Evolutionary conservation across 92 coral and sea anemone species (phyloP), one percentile per base, ranked within the genome.

Genomic region (Blastomussa wellsi): DNA sequence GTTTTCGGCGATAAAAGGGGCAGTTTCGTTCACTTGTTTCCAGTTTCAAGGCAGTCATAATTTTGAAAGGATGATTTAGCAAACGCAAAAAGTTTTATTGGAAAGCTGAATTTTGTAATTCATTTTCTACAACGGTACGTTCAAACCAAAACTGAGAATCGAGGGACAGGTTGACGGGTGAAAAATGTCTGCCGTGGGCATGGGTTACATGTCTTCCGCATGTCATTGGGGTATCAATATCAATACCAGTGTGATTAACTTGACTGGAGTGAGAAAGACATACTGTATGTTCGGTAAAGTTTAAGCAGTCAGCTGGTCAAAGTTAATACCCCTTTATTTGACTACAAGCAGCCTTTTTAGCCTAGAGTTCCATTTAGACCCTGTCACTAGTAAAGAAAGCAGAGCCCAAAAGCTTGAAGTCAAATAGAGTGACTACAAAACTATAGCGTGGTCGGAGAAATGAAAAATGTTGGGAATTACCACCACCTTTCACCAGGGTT

Each of bases 381-480:
- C 44, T 41, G 4, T 41, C 4, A 41, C 44, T n/a, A 41, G 49
- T 3, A 44, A 51, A 7, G 53, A 1, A 48, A 48, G 53, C 53
- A 4, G 11, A 48, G 53, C 44, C 44, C 66, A 19, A 20, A 62
- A 24, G 26, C 68, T 65, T n/a, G n/a, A 32, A 28, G 14, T 14
- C 5, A 76, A 31, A 48, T 11, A 19, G 36, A 32, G 64, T 26
- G 28, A 32, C 13, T 19, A 76, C 1, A 51, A 12, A 26, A 35
- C 36, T 12, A 39, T 7, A 16, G 57, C 32, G 69, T 79, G 33
- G 39, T 52, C 26, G 68, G 76, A 20, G 10, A 33, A 28, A 29
- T 17, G 41, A 68, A 51, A 69, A 68, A 81, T 81, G 84, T 47
- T 33, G 24, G 76, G 48, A 47, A 81, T 81, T 76, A 22, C 31